phyloP scores from a whole-genome alignment of 64 coral and sea anemone genomes.

The Porites australiensis region DNA sequence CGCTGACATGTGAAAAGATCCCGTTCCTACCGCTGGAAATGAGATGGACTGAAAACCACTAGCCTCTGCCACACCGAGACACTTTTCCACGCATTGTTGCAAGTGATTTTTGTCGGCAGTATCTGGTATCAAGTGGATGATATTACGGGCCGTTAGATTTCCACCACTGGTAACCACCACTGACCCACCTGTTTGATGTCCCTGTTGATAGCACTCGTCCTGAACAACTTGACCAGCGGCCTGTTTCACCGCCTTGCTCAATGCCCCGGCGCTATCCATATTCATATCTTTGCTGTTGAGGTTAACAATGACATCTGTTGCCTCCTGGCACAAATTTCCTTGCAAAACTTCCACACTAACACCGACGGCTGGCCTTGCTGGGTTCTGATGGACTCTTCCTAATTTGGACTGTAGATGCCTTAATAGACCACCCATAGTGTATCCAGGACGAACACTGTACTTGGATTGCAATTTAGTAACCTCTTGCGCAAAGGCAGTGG shows the following conservation, averaged over 20 bases:
- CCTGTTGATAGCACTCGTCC: conserved; percentile 62
- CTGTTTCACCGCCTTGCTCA: conserved; percentile 65
- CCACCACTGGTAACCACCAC: conserved; percentile 73
- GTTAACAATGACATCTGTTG: conserved; percentile 82
- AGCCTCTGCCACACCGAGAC: too few relatives aligned
- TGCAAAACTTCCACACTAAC: conserved; percentile 38
- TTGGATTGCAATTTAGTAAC: conserved; percentile 18
- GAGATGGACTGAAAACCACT: too few relatives aligned
- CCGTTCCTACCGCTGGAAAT: too few relatives aligned
- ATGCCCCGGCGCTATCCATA: conserved; percentile 74
- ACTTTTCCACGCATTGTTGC: too few relatives aligned
- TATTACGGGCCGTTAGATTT: neutral
- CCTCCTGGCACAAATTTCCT: conserved; percentile 64
- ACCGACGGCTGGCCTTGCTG: neutral
- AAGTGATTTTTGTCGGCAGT: too few relatives aligned
- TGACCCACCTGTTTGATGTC: conserved; percentile 61
- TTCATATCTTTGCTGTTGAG: conserved; percentile 71
- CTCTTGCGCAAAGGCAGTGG: conserved; percentile 53
- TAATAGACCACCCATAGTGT: neutral
- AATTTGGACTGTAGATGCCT: too few relatives aligned
- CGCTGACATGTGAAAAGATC: too few relatives aligned
- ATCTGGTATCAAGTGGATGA: conserved; percentile 56
- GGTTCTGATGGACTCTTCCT: too few relatives aligned
- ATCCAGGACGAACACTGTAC: neutral
- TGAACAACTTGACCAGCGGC: conserved; percentile 55